Evolutionary conservation across 2,797 vertebrate species (phyloP).

Genomic region (Chelonia mydas): DNA sequence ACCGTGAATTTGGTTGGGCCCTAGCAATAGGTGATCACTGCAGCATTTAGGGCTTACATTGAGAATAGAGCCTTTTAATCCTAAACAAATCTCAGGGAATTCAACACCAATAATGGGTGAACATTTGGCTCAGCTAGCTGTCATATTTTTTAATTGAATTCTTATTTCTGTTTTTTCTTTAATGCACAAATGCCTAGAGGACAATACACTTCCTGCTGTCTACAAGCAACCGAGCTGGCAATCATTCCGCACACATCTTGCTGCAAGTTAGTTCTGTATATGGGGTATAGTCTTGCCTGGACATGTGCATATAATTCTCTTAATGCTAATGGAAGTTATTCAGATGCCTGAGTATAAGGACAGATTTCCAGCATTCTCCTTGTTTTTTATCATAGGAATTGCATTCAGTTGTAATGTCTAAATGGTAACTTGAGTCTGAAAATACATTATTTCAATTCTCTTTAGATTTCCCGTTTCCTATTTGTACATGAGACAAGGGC

Average conservation of each 20-base stretch:
- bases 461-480: constrained; percentile 8
- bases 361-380: neutral
- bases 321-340: neutral
- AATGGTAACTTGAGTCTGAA: neutral
- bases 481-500: neutral
- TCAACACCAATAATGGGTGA: neutral
- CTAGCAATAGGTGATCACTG: accelerated
- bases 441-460: neutral
- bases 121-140: neutral
- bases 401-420: neutral
- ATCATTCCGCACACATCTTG: neutral
- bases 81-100: neutral
- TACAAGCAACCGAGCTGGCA: neutral
- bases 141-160: neutral
- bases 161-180: neutral
- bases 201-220: neutral
- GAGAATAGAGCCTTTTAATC: neutral
- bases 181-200: neutral
- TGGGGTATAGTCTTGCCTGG: neutral
- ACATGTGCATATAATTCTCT: neutral
- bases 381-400: neutral
- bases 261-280: neutral
- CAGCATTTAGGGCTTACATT: neutral
- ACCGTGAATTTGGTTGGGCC: too few species aligned
- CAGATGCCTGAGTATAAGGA: neutral